Conservation (phyloP, 2,797 vertebrate species). For the Dendrocincla tyrannina region DNA sequence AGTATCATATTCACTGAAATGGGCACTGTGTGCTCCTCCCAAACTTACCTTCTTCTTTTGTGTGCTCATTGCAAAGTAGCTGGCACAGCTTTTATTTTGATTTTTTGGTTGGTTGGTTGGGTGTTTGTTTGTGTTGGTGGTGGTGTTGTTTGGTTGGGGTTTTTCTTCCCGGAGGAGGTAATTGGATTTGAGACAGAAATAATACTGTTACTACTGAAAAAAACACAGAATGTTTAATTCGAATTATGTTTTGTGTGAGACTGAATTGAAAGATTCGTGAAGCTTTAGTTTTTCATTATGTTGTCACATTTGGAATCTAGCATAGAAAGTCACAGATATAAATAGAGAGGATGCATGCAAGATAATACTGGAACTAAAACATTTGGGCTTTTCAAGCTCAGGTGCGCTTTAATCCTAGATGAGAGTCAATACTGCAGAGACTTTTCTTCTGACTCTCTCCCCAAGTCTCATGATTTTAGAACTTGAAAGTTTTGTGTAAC, state of each 20-base stretch:
- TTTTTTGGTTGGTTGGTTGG: neutral
- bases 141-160: no score
- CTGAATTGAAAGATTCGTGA: neutral
- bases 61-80: neutral
- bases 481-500: neutral
- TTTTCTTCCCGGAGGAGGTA: neutral
- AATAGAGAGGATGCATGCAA: neutral
- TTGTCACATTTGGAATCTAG: neutral
- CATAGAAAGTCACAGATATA: neutral
- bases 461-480: neutral
- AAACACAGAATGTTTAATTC: neutral
- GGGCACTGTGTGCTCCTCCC: neutral
- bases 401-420: neutral
- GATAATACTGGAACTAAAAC: neutral
- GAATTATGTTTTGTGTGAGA: neutral
- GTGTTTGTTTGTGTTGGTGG: no score
- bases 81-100: neutral
- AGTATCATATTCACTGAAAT: neutral
- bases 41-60: neutral
- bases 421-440: neutral
- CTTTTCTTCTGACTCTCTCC: neutral
- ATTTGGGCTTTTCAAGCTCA: neutral
- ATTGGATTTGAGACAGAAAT: neutral
- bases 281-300: neutral
- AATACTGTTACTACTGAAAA: neutral